Base-by-base conservation (phyloP, 2,888 invertebrate species). In the Gryllus longicercus region DNA sequence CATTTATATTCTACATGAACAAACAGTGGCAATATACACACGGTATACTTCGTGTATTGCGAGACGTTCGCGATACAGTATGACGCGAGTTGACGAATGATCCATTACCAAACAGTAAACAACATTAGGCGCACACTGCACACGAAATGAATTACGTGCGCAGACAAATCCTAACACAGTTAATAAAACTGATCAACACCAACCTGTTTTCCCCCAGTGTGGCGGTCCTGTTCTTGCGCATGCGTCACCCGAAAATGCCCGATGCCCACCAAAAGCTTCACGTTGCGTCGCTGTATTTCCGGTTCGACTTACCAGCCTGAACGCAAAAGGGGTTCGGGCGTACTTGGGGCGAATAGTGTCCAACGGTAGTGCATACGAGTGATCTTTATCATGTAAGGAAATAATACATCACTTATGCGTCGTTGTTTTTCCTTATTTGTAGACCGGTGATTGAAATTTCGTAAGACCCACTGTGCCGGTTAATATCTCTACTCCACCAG, bases 191-290 rank as follows among this genome's bases (percentile, higher is more conserved):
- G 76, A 81, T 80, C 74, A 78, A 82, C 81, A 79, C 82, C 82
- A 82, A 82, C 80, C 82, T 82, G 82, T 82, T 82, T 81, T 78
- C 38, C 78, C 18, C 51, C 50, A 50, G 76, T 74, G 78, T 78
- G 75, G 63, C 75, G 79, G 63, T n/a, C 49, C n/a, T 51, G 76
- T 38, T 38, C 74, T 74, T 74, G 80, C 82, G 80, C 82, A 81
- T 80, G 82, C 79, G 82, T 78, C 49, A 21, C 21, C 63, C 21
- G 25, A 50, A 25, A n/a, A 49, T 78, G 78, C 14, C 74, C 49
- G 18, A 49, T 78, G 78, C 14, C 74, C 49, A 77, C n/a, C n/a
- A 63, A 63, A 63, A 63, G 63, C 63, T 63, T 63, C 63, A 63
- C 63, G 63, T 63, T 63, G 63, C 63, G n/a, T 76, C 74, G 49